phyloP scores from a whole-genome alignment of 2,113 vertebrate species.

The Elephantulus edwardii region DNA sequence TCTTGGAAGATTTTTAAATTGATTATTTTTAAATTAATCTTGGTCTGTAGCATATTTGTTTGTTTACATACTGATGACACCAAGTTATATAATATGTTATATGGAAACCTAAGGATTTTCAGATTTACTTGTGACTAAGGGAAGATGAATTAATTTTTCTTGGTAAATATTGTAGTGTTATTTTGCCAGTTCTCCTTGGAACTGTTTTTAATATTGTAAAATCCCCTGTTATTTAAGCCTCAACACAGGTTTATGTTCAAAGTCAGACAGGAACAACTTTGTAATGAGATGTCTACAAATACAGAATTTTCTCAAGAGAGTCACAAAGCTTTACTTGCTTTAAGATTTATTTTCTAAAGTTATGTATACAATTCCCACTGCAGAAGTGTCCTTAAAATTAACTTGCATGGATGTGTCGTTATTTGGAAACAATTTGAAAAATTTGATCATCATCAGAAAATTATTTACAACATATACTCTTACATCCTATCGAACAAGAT shows the following conservation, averaged over 20 bases:
- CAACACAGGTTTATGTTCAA: background rate
- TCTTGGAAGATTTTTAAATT: background rate
- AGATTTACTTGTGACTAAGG: background rate
- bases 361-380: slow-evolving; percentile 8
- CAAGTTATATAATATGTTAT: background rate
- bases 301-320: background rate
- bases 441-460: background rate
- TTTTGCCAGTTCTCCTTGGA: background rate
- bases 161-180: background rate
- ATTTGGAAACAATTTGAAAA: background rate
- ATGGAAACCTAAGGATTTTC: background rate
- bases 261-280: background rate
- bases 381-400: background rate
- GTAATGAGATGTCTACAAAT: background rate
- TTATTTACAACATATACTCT: background rate
- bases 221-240: background rate
- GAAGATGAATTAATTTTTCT: background rate
- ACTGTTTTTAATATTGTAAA: slow-evolving; percentile 12
- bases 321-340: background rate
- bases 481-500: too few relatives aligned
- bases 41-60: background rate
- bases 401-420: background rate
- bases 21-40: background rate
- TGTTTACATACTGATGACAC: background rate
- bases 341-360: background rate